These are phyloP conservation scores for Chinchilla lanigera DNA, from an alignment of 2,113 vertebrate species.

Conservation along the genomic window DNA sequence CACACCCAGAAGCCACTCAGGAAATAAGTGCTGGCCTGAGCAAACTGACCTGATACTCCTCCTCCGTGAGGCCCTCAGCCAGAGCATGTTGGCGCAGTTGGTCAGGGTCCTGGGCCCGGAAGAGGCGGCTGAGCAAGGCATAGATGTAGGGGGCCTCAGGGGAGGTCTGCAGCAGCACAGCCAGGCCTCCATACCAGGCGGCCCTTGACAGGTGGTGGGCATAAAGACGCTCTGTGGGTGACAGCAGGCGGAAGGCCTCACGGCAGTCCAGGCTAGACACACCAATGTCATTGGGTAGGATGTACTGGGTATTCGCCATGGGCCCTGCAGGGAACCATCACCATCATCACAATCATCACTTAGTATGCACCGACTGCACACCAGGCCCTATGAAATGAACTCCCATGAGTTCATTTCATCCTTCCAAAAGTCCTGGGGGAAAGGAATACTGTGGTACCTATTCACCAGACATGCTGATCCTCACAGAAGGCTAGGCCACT, in stretches of 20 bases:
- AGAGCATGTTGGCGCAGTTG: slow-evolving; percentile 88
- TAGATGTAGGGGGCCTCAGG: slow-evolving; percentile 93
- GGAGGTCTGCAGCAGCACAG: slow-evolving; percentile 94
- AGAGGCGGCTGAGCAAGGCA: slow-evolving; percentile 91
- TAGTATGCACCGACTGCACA: background rate
- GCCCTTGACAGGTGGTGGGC: slow-evolving; percentile 93
- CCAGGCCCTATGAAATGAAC: background rate
- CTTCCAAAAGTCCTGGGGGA: background rate
- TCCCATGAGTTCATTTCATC: background rate
- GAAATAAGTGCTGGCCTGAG: background rate
- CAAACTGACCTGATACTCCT: slow-evolving; percentile 92
- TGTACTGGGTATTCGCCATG: slow-evolving; percentile 95
- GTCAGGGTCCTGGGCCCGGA: slow-evolving; percentile 89
- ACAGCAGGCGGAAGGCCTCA: slow-evolving; percentile 92
- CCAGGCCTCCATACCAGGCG: slow-evolving; percentile 93
- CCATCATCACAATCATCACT: background rate
- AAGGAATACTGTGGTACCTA: background rate
- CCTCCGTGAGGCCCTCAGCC: slow-evolving; percentile 88
- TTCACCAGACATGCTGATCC: background rate
- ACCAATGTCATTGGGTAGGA: slow-evolving; percentile 93
- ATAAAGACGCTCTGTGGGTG: slow-evolving; percentile 91
- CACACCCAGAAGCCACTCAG: background rate
- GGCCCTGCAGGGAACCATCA: slow-evolving; percentile 62
- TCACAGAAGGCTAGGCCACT: background rate
- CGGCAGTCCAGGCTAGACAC: slow-evolving; percentile 91